Conservation (phyloP, 2,797 vertebrate species). For the Gephyroberyx darwinii region DNA sequence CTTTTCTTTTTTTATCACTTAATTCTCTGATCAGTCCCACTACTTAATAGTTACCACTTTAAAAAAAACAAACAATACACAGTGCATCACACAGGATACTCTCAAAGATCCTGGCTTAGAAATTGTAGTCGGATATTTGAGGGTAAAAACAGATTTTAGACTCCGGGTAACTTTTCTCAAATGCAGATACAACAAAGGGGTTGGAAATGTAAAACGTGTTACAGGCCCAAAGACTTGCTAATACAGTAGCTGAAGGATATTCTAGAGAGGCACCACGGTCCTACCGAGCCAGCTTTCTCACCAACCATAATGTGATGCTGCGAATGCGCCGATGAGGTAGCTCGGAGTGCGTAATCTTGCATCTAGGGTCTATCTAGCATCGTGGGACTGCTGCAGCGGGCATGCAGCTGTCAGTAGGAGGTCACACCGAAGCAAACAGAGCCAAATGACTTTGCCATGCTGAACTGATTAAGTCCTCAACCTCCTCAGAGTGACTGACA, state of each 20-base stretch:
- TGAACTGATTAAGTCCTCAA: constrained; percentile 38
- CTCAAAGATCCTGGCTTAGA: no score
- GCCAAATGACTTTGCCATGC: constrained; percentile 26
- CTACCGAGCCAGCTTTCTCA: background rate
- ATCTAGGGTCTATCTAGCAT: background rate
- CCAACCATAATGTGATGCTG: background rate
- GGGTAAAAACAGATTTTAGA: no score
- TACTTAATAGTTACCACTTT: no score
- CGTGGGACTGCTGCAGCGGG: background rate
- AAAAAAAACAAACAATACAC: no score
- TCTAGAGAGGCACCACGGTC: background rate
- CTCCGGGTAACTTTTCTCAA: no score
- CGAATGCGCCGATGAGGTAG: background rate
- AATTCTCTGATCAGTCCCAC: no score
- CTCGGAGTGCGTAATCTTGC: constrained; percentile 3
- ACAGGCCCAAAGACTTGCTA: no score
- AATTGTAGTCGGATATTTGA: no score
- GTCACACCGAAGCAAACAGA: constrained; percentile 34
- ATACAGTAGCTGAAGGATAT: no score
- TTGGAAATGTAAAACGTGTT: constrained; percentile 9
- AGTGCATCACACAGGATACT: no score
- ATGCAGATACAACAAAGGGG: background rate
- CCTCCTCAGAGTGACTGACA: constrained; percentile 22
- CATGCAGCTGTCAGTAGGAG: constrained; percentile 18
- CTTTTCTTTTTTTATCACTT: no score